Conservation (phyloP, 2,113 vertebrate species). For the Urocynchramus pylzowi region DNA sequence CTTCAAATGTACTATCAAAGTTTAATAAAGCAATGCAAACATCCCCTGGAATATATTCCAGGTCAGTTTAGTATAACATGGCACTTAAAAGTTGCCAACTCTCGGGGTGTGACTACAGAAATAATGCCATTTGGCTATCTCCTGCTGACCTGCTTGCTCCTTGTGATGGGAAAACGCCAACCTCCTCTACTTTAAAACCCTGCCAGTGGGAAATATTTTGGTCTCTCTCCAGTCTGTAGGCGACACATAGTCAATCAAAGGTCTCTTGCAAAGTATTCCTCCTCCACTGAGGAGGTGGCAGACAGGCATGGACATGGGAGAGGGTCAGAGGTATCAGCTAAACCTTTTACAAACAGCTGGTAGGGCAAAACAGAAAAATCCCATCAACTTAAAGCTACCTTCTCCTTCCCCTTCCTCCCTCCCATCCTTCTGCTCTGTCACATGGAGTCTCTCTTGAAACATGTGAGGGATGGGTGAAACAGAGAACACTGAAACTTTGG, state of each 20-base stretch:
- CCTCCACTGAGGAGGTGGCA: not conserved
- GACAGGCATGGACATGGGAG: not conserved
- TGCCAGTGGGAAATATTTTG: not conserved
- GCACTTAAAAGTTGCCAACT: not conserved
- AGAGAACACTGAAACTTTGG: not conserved
- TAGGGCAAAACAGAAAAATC: not conserved
- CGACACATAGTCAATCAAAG: not conserved
- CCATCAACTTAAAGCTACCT: rapidly evolving
- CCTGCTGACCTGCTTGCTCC: not conserved
- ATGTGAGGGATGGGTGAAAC: not conserved
- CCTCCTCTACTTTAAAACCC: not conserved
- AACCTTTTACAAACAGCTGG: not conserved
- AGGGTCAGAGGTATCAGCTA: not conserved
- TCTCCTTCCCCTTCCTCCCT: not conserved
- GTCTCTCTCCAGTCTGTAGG: not conserved
- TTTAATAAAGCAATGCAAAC: not conserved
- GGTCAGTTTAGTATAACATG: not conserved
- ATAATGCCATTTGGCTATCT: not conserved
- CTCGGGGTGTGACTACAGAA: not conserved
- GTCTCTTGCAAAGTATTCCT: not conserved
- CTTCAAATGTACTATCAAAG: not conserved
- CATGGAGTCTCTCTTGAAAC: not conserved
- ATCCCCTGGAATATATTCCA: not conserved
- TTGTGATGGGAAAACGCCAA: not conserved
- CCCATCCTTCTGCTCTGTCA: not conserved